These are phyloP conservation scores for Patiria miniata DNA, from an alignment of 35 echinoderm and acorn worm species.

Conservation along the genomic window DNA sequence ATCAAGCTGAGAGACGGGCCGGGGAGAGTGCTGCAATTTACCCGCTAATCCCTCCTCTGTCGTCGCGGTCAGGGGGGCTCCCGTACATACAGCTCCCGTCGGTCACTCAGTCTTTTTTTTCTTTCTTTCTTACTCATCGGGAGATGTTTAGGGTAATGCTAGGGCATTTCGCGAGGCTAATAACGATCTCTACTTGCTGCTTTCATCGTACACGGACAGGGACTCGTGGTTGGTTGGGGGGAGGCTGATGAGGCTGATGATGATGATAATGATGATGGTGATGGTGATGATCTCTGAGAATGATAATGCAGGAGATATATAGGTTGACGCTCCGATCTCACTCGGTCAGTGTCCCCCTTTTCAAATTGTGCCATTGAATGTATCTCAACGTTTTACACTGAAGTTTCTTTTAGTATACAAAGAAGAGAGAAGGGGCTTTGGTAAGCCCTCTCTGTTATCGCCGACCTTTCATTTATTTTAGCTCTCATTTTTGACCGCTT, in stretches of 20 bases:
- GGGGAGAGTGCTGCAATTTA: slow-evolving; percentile 21
- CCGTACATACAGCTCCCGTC: no score
- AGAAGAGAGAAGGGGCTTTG: no score
- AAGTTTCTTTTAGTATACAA: no score
- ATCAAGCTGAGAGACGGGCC: no score
- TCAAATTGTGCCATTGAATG: neutral
- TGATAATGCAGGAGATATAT: no score
- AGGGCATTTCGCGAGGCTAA: neutral
- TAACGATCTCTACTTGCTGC: neutral
- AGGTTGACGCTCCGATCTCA: neutral
- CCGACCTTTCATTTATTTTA: no score
- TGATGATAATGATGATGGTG: neutral
- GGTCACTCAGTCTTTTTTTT: no score
- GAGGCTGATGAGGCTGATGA: neutral
- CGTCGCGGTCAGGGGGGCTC: neutral
- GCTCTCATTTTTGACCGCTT: no score
- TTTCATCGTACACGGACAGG: neutral
- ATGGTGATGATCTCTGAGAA: no score
- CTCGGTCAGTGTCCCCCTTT: neutral
- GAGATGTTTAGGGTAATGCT: slow-evolving; percentile 7
- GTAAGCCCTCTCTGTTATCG: no score
- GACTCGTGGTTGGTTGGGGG: neutral
- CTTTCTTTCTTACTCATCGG: neutral
- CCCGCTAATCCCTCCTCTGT: slow-evolving; percentile 22
- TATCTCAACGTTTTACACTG: no score